A percentile compares a stretch with the other conserved stretches of the same genome.
These are phyloP conservation scores for Nycticebus coucang DNA, from an alignment of 2,113 vertebrate genomes.

Conservation along the genomic window DNA sequence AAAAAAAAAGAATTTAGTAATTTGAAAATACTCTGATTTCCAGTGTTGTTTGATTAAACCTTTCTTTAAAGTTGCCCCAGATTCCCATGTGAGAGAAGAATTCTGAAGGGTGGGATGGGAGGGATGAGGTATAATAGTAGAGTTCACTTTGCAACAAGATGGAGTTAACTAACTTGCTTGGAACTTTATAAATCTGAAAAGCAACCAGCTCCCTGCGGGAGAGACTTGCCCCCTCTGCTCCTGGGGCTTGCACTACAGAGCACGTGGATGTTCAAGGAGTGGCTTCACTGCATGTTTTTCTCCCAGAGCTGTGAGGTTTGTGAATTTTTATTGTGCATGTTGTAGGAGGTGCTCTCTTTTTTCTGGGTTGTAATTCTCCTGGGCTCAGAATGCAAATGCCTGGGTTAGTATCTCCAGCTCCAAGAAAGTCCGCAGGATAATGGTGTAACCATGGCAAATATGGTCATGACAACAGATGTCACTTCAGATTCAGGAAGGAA, in stretches of 20 bases:
- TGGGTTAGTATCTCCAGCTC: not conserved
- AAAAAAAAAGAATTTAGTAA: no score
- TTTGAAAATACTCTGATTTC: constrained; percentile 43
- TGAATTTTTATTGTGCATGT: not conserved
- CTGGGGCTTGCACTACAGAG: not conserved
- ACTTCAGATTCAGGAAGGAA: not conserved
- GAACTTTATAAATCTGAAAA: not conserved
- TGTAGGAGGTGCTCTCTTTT: not conserved
- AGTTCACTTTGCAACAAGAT: not conserved
- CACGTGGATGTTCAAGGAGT: not conserved
- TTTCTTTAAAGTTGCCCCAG: not conserved
- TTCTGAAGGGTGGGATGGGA: not conserved
- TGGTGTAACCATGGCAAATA: not conserved
- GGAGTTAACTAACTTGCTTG: not conserved
- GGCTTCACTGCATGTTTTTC: not conserved
- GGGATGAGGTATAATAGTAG: not conserved
- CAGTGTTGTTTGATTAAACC: not conserved
- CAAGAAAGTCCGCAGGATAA: not conserved
- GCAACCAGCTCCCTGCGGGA: not conserved
- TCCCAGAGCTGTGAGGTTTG: not conserved
- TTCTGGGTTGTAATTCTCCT: not conserved
- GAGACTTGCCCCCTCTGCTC: not conserved
- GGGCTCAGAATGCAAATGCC: not conserved
- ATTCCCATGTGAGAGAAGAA: not conserved
- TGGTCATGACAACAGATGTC: not conserved